Evolutionary conservation across 2,797 vertebrate genomes (phyloP).

Genomic region (Staurois parvus): DNA sequence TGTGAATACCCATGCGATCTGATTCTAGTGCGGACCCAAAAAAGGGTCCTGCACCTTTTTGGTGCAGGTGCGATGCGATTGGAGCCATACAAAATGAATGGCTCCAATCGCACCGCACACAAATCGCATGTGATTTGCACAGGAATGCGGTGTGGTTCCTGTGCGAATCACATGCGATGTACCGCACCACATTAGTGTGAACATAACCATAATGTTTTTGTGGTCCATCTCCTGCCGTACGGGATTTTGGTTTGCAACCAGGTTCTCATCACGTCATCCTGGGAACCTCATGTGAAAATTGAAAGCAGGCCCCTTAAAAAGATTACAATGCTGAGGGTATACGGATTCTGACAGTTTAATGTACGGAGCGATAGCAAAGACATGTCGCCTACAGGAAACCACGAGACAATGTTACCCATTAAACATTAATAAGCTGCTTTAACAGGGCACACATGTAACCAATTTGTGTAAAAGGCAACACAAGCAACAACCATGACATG

Average conservation of each 20-base stretch:
- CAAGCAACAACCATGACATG: constrained; percentile 8
- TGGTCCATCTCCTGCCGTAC: not conserved
- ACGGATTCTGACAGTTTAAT: not conserved
- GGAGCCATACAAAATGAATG: too few relatives aligned
- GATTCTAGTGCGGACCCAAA: too few relatives aligned
- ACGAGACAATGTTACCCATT: not conserved
- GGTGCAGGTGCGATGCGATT: too few relatives aligned
- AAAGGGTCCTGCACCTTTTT: too few relatives aligned
- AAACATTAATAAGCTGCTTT: constrained; percentile 6
- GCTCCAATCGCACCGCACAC: too few relatives aligned
- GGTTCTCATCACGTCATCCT: not conserved
- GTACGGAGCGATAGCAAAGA: not conserved
- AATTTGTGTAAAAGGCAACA: constrained; percentile 26
- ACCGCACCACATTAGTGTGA: too few relatives aligned
- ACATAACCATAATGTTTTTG: too few relatives aligned
- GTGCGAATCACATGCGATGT: too few relatives aligned
- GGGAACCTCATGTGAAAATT: constrained; percentile 3
- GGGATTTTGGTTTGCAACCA: not conserved
- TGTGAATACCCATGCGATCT: too few relatives aligned
- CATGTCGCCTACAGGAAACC: not conserved
- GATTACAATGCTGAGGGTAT: not conserved
- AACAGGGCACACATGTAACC: constrained; percentile 34
- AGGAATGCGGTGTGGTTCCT: too few relatives aligned
- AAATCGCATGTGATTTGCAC: too few relatives aligned
- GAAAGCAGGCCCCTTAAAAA: not conserved